Base-by-base conservation (phyloP, 2,797 vertebrate genomes). In the Hypotaenidia philippensis region DNA sequence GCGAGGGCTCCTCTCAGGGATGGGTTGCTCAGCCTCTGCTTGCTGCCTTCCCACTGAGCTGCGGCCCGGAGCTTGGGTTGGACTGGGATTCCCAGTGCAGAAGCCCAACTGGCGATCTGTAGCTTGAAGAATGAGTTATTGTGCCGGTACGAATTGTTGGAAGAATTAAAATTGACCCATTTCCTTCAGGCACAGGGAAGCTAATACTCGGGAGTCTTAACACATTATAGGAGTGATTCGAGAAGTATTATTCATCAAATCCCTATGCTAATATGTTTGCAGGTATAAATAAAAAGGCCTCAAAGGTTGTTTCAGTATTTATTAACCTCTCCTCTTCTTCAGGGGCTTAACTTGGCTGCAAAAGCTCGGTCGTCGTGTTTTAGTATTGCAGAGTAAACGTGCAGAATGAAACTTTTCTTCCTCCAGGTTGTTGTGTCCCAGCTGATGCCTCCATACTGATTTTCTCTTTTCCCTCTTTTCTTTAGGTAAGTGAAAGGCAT, bases 111-210 rank as follows among this genome's bases (percentile, higher is more conserved):
- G 79, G 4, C 84, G 91, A 10, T 81, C 94, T 92, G 77, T 32
- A 66, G 74, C 87, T 68, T 22, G 50, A 22, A 95, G 92, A 94
- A 69, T 78, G 83, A 95, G 70, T 93, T 95, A 52, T 87, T 97
- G 93, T 96, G 92, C 85, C 32, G 3, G 56, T 45, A 76, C 72
- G 80, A 94, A 89, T 93, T 92, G 93, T 96, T 94, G 90, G 93
- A 96, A 88, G 95, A 97, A 88, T 94, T 95, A 89, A 97, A 96
- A 97, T 84, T 87, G 96, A 96, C 95, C 94, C 77, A 23, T 89
- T 96, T 96, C 96, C 95, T 96, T 94, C 63, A 92, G 97, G 95
- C 77, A 56, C 57, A 21, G 72, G n/a, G 57, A 74, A 93, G 80
- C 83, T 89, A 93, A 89, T 95, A 49, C 87, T 83, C 79, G 2